Evolutionary conservation across 2,888 invertebrate genomes (phyloP).

Genomic region (Pammene fasciana): DNA sequence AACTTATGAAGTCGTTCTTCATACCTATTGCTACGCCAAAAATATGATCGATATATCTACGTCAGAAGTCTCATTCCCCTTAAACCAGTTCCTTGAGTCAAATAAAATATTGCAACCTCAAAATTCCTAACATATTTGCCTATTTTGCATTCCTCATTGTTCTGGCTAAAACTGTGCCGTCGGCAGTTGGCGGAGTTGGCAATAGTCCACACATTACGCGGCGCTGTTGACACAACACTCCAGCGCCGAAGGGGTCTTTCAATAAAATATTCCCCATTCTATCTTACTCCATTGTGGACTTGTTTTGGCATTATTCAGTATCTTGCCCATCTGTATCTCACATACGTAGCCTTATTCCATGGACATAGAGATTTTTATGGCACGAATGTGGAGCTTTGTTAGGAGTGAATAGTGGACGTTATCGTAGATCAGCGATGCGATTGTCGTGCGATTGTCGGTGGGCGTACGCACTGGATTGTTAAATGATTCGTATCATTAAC

Average conservation of each 20-base stretch:
- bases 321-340: conserved; percentile 10
- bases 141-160: conserved; percentile 38
- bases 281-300: conserved; percentile 61
- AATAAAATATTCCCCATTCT: conserved; percentile 82
- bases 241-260: conserved; percentile 77
- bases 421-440: conserved; percentile 31
- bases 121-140: conserved; percentile 30
- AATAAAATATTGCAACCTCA: conserved; percentile 2
- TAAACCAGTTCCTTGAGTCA: background rate
- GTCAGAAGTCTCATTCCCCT: too few relatives aligned
- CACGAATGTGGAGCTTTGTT: background rate
- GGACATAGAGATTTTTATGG: conserved; percentile 1
- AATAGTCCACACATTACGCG: conserved; percentile 75
- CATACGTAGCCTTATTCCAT: background rate
- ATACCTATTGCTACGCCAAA: too few relatives aligned
- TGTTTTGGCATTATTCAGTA: conserved; percentile 55
- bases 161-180: conserved; percentile 51
- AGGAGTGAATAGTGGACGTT: conserved; percentile 10
- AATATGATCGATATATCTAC: too few relatives aligned
- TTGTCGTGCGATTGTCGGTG: conserved; percentile 8
- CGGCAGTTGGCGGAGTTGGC: conserved; percentile 48
- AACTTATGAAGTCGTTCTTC: too few relatives aligned
- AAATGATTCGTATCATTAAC: conserved; percentile 31
- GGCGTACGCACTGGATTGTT: conserved; percentile 26
- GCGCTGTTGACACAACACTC: conserved; percentile 82